Percentiles rank a stretch among this genome's conserved stretches.
Conservation (phyloP, 2,888 invertebrate species). For the Norana najaformis region DNA sequence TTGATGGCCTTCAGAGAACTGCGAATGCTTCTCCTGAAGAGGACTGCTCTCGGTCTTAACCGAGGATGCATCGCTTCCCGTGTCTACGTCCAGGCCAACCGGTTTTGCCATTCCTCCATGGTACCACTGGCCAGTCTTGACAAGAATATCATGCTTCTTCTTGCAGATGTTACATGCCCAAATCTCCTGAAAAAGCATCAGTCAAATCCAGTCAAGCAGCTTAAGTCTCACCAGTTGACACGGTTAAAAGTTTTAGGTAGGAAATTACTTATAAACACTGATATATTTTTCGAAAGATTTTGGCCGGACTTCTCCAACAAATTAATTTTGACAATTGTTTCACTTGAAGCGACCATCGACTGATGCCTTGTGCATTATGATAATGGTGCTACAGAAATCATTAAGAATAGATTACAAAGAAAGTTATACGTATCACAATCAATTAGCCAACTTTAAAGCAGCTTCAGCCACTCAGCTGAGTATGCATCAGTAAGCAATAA, state of each 20-base stretch:
- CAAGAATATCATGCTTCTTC: constrained; percentile 96
- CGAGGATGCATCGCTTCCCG: constrained; percentile 50
- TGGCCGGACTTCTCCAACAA: too few species aligned
- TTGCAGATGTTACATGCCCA: constrained; percentile 99
- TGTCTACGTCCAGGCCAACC: constrained; percentile 56
- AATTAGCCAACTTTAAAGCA: neutral
- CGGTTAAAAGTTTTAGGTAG: neutral
- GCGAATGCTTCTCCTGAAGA: constrained; percentile 39
- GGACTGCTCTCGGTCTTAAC: constrained; percentile 40
- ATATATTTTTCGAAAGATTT: neutral
- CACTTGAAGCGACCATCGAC: neutral
- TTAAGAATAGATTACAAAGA: neutral
- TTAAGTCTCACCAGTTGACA: too few species aligned
- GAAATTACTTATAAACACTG: neutral
- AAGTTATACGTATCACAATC: neutral
- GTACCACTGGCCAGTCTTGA: constrained; percentile 99
- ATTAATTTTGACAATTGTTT: neutral
- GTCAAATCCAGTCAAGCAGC: neutral
- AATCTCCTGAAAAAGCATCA: constrained; percentile 74
- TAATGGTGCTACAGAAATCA: neutral
- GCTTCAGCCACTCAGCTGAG: neutral
- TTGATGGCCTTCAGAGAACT: neutral
- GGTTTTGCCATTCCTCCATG: constrained; percentile 68
- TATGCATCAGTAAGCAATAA: neutral
- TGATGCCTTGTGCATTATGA: neutral